Percentiles rank a stretch among this genome's conserved stretches.
Evolutionary conservation across 2,113 vertebrate genomes (phyloP).

Genomic region (Gnathonemus echidnorhynchus): DNA sequence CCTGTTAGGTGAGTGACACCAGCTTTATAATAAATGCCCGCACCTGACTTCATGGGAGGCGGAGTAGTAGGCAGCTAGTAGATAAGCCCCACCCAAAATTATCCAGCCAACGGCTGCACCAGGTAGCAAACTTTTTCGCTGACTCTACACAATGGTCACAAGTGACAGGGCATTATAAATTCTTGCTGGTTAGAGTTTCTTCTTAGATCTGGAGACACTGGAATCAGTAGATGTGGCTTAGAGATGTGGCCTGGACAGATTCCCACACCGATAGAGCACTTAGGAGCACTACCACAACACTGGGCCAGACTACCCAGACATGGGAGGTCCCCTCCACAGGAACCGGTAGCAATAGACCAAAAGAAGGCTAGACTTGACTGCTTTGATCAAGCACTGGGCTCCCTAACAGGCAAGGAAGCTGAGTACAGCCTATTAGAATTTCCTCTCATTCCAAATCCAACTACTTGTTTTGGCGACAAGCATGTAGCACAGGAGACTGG

Average conservation of each 20-base stretch:
- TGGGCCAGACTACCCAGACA: not conserved
- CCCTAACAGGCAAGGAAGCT: not conserved
- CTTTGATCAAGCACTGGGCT: not conserved
- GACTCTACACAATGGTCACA: not conserved
- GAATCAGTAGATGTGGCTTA: not conserved
- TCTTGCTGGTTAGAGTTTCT: not conserved
- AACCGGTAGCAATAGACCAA: not conserved
- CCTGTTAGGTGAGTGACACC: not conserved
- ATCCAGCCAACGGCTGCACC: not conserved
- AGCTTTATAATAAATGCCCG: not conserved
- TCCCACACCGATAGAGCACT: no score
- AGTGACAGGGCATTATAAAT: not conserved
- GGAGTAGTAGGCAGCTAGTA: not conserved
- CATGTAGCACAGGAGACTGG: not conserved
- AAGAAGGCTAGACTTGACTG: not conserved
- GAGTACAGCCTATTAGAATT: not conserved
- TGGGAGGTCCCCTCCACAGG: not conserved
- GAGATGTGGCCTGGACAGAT: not conserved
- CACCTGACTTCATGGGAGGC: not conserved
- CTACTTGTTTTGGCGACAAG: not conserved
- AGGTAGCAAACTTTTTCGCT: not conserved
- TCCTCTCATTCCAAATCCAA: not conserved
- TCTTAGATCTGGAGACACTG: not conserved
- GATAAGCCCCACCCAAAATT: not conserved
- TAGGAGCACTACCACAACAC: not conserved